phyloP scores from a whole-genome alignment of 2,797 vertebrate genomes.

The Dicrostonyx torquatus region DNA sequence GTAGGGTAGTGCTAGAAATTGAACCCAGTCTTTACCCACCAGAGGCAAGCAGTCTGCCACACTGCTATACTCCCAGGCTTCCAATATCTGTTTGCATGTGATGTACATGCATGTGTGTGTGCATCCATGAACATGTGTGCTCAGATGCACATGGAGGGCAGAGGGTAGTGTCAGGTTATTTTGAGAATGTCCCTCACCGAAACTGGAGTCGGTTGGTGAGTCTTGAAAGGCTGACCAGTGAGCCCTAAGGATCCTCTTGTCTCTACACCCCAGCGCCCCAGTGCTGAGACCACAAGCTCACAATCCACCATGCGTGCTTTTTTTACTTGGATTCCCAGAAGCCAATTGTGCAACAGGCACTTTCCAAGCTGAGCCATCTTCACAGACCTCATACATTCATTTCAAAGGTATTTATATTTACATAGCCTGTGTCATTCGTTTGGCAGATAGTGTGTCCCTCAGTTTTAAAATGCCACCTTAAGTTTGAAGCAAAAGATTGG shows the following conservation, averaged over 20 bases:
- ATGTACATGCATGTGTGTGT: not conserved
- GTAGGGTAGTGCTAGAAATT: too few species aligned
- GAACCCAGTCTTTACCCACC: not conserved
- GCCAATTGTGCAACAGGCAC: not conserved
- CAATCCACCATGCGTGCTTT: not conserved
- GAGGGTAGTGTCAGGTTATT: not conserved
- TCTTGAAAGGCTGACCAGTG: not conserved
- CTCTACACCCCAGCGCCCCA: not conserved
- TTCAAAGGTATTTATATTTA: not conserved
- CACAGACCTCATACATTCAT: not conserved
- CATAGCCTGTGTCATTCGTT: not conserved
- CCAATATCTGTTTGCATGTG: not conserved
- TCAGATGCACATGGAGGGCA: not conserved
- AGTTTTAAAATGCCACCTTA: slow-evolving; percentile 39
- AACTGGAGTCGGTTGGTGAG: not conserved
- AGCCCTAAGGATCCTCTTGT: not conserved
- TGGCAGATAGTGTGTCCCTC: not conserved
- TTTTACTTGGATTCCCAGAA: not conserved
- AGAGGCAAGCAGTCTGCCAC: not conserved
- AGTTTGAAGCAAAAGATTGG: slow-evolving; percentile 5
- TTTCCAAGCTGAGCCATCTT: not conserved
- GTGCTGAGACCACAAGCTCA: not conserved
- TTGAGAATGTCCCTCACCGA: not conserved
- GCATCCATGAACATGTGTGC: too few species aligned
- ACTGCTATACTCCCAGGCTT: too few species aligned